Conservation (phyloP, 2,797 vertebrate species). For the Sebastes minor region DNA sequence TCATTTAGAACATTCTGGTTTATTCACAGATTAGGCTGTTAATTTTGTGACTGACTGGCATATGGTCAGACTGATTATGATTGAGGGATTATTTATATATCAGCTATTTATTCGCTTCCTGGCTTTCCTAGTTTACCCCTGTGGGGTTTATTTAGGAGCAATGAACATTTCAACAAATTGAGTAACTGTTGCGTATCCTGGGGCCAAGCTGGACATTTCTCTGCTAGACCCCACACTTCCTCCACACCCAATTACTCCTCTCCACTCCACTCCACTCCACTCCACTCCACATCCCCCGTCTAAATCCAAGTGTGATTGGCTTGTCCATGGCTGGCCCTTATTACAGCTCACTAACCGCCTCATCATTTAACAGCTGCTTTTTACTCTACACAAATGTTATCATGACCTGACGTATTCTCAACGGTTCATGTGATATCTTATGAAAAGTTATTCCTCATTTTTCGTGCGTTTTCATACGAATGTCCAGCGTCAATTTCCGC, state of each 20-base stretch:
- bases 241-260: not conserved
- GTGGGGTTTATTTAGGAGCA: not conserved
- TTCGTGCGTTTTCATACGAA: too few species aligned
- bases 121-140: not conserved
- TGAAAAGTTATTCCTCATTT: too few species aligned
- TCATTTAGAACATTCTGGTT: not conserved
- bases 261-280: not conserved
- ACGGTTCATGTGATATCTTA: too few species aligned
- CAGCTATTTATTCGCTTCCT: not conserved
- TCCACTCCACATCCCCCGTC: not conserved
- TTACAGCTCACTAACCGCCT: not conserved
- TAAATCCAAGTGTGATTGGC: not conserved
- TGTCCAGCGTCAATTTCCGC: too few species aligned
- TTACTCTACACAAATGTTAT: not conserved
- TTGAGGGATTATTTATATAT: not conserved
- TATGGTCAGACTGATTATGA: conserved; percentile 16
- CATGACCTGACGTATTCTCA: not conserved
- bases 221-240: conserved; percentile 48
- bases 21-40: not conserved
- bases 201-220: conserved; percentile 14
- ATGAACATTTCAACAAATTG: not conserved
- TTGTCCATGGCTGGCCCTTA: not conserved
- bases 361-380: not conserved
- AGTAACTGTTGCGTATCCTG: not conserved
- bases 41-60: not conserved